A percentile compares a stretch with the other conserved stretches of the same genome.
phyloP scores from a whole-genome alignment of 2,888 invertebrate species.

The Monopis laevigella region DNA sequence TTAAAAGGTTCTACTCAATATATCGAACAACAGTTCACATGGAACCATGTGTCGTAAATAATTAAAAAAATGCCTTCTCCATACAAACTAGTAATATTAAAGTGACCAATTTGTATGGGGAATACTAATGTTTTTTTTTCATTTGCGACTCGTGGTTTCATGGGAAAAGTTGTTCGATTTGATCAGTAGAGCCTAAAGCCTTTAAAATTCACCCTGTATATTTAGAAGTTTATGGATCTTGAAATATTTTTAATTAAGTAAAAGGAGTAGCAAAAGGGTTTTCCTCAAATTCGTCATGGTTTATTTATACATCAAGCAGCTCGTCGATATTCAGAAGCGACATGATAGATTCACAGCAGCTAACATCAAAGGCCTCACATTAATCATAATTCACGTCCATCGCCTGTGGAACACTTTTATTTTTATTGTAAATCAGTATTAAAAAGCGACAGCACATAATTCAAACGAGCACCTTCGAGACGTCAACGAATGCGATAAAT shows the following conservation, averaged over 20 bases:
- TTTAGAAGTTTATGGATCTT: not conserved
- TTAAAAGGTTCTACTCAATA: not conserved
- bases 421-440: constrained; percentile 68
- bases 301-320: constrained; percentile 51
- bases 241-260: constrained; percentile 42
- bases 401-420: constrained; percentile 58
- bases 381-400: constrained; percentile 67
- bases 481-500: constrained; percentile 58
- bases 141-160: too few relatives aligned
- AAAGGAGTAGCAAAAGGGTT: constrained; percentile 39
- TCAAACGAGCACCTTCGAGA: constrained; percentile 52
- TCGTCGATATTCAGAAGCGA: constrained; percentile 61
- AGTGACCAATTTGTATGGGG: too few relatives aligned
- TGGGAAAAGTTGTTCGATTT: too few relatives aligned
- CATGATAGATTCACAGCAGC: constrained; percentile 66
- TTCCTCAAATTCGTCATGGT: constrained; percentile 46
- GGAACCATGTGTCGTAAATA: not conserved
- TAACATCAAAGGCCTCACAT: constrained; percentile 61
- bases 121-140: too few relatives aligned
- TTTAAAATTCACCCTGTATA: too few relatives aligned
- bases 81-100: too few relatives aligned
- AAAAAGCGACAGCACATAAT: constrained; percentile 63
- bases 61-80: too few relatives aligned
- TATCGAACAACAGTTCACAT: not conserved
- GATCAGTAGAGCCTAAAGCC: too few relatives aligned